phyloP scores from a whole-genome alignment of 2,113 vertebrate species.

The Chionomys nivalis region DNA sequence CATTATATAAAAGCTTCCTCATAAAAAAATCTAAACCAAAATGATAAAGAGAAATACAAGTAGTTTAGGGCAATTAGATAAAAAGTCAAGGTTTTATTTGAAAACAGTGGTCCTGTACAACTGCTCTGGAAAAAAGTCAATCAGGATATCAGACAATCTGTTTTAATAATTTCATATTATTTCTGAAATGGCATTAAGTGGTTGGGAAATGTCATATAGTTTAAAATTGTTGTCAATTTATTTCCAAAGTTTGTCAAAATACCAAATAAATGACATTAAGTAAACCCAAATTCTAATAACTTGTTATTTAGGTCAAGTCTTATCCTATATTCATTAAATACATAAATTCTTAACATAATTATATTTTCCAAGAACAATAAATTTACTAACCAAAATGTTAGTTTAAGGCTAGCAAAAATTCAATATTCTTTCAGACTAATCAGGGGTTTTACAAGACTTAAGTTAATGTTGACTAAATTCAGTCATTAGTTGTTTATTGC shows the following conservation, averaged over 20 bases:
- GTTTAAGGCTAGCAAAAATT: background rate
- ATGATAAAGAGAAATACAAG: background rate
- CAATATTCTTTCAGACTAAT: background rate
- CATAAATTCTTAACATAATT: background rate
- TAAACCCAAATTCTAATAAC: background rate
- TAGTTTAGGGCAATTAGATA: background rate
- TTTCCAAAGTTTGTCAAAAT: background rate
- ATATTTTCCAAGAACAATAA: background rate
- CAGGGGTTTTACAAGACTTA: background rate
- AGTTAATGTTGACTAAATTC: background rate
- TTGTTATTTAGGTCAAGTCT: background rate
- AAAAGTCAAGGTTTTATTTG: fast-evolving
- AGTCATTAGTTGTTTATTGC: background rate
- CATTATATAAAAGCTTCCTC: background rate
- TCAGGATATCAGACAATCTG: background rate
- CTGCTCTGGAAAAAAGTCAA: background rate
- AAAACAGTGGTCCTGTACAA: background rate
- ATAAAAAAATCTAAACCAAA: background rate
- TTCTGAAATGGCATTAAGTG: background rate
- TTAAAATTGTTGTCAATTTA: background rate
- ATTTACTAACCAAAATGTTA: constrained; percentile 2
- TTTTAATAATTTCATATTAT: background rate
- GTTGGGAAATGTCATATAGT: background rate
- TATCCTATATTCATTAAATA: background rate
- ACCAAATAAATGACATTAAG: background rate